A percentile compares a stretch with the other conserved stretches of the same genome.
These are phyloP conservation scores for Philaethria dido DNA, from an alignment of 2,888 invertebrate species.

Conservation along the genomic window DNA sequence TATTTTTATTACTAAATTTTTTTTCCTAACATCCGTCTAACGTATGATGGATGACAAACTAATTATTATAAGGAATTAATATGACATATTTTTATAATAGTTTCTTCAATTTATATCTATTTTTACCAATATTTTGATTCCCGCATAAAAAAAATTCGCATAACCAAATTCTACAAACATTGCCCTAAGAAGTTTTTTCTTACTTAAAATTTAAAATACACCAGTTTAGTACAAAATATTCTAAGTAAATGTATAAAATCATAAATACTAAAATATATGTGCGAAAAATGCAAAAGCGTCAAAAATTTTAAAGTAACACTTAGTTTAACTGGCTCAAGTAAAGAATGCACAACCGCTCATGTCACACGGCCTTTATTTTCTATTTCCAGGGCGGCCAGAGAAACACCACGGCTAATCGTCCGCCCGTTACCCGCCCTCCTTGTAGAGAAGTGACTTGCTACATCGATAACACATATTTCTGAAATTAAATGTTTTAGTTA, in stretches of 20 bases:
- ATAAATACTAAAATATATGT: background rate
- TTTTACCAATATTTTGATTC: no score
- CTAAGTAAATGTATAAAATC: background rate
- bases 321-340: slow-evolving; percentile 47
- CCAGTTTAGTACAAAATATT: background rate
- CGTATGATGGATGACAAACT: no score
- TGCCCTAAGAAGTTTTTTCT: no score
- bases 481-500: background rate
- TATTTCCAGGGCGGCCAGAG: slow-evolving; percentile 75
- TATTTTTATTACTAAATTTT: background rate
- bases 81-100: no score
- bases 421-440: slow-evolving; percentile 66
- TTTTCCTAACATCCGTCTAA: background rate
- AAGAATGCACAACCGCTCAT: slow-evolving; percentile 51
- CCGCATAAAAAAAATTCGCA: no score
- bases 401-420: slow-evolving; percentile 78
- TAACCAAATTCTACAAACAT: no score
- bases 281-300: background rate
- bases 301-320: slow-evolving; percentile 6
- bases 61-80: no score
- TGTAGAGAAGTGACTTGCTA: slow-evolving; percentile 55
- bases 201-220: no score
- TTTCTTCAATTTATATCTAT: no score
- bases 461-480: slow-evolving; percentile 24
- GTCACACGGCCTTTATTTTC: slow-evolving; percentile 79